Evolutionary conservation across 2,797 vertebrate genomes (phyloP), one percentile per base, ranked within the genome.

Genomic region (Trachurus trachurus): DNA sequence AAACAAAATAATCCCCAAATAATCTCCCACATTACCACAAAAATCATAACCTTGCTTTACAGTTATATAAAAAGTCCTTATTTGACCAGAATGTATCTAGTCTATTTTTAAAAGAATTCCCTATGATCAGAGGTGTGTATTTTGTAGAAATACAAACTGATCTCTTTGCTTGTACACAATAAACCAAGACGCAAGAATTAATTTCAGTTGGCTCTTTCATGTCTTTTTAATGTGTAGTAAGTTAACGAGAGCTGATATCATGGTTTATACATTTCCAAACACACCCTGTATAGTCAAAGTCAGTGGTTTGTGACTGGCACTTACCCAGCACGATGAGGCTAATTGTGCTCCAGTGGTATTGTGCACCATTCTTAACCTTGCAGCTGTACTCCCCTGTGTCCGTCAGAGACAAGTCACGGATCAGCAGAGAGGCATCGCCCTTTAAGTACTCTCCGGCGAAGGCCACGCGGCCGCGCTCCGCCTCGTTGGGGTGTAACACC

Each of bases 381-480:
- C 97, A 99, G 62, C 94, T 97, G 92, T 99, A 99, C 60, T 95
- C 95, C 50, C 97, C 97, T 0, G 97, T 97, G 22, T 99, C 97
- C 0, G 93, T 95, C 70, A 97, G 95, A 80, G 95, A 94, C 90
- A 99, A 94, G 80, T 97, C 96, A 45, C 93, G 94, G 78, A 99
- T 98, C 47, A 96, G 91, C 49, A 98, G 77, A 10, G 97, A 97
- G 0, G 97, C 97, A 12, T 99, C 97, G 3, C 97, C 97, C 37
- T 94, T 96, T 5, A 96, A 94, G 83, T 95, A 98, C 76, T 98
- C 96, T 65, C 97, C 97, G 2, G 95, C 96, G 62, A 99, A 98
- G 47, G 96, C 95, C 37, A 98, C 95, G 0, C 96, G 96, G 3
- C 96, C 95, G 9, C 85, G 95, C 73, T 96, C 95, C 1, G 95